A percentile compares a stretch with the other conserved stretches of the same genome.
These are phyloP conservation scores for Sebastes hubbsi DNA, from an alignment of 2,797 vertebrate species.

Conservation along the genomic window DNA sequence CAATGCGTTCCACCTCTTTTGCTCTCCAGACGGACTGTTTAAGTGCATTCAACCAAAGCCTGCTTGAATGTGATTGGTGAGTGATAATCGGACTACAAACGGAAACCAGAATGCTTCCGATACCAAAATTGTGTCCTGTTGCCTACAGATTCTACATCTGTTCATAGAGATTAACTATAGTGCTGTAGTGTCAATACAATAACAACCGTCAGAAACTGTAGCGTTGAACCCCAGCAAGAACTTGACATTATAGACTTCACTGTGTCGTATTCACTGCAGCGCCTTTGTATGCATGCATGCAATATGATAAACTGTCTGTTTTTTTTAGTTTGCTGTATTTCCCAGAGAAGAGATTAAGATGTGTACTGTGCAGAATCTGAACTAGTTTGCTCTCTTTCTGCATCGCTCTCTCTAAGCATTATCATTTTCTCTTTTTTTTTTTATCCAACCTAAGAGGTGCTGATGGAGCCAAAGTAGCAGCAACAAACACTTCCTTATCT, in stretches of 20 bases:
- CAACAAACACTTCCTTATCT: slow-evolving; percentile 33
- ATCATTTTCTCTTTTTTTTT: slow-evolving; percentile 32
- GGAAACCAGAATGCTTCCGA: too few species aligned
- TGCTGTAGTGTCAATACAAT: too few species aligned
- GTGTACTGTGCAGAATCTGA: neutral
- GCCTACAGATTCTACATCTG: too few species aligned
- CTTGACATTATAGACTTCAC: neutral
- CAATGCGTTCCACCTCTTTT: too few species aligned
- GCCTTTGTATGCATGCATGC: slow-evolving; percentile 2
- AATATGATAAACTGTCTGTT: neutral
- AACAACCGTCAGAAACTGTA: neutral
- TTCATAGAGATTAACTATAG: too few species aligned
- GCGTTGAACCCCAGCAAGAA: neutral
- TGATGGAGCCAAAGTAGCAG: slow-evolving; percentile 25
- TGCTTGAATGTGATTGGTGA: too few species aligned
- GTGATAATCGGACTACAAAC: too few species aligned
- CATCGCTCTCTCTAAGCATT: neutral
- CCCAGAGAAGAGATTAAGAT: neutral
- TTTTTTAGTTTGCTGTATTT: slow-evolving; percentile 6
- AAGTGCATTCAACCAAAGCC: too few species aligned
- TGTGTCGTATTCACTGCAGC: neutral
- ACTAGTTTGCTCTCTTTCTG: slow-evolving; percentile 2
- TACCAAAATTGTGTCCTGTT: too few species aligned
- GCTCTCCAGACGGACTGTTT: too few species aligned
- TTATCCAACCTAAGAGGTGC: slow-evolving; percentile 6